Conservation (phyloP, 2,113 vertebrate genomes). For the Aegithalos caudatus region DNA sequence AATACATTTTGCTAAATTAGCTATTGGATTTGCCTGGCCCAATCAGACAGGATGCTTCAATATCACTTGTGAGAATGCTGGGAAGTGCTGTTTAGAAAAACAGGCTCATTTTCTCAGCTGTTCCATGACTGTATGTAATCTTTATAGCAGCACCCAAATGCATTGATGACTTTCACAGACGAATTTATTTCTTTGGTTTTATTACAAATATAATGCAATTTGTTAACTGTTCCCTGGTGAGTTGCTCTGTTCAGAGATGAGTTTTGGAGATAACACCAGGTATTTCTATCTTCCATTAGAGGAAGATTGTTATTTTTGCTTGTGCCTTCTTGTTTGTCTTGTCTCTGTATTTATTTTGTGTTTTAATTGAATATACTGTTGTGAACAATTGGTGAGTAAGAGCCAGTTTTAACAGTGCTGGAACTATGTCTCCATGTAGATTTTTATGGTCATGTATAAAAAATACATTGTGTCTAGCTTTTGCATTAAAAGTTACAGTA, state of each 20-base stretch:
- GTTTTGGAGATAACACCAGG: slow-evolving; percentile 1
- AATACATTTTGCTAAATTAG: neutral
- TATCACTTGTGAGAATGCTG: neutral
- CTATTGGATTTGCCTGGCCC: neutral
- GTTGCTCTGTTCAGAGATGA: neutral
- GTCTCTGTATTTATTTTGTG: neutral
- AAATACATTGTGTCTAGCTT: neutral
- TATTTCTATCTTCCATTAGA: neutral
- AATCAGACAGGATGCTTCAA: neutral
- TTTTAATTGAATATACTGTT: neutral
- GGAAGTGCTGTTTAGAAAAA: neutral
- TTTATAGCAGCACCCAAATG: neutral
- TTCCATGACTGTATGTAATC: neutral
- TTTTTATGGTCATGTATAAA: neutral
- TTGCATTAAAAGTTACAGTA: neutral
- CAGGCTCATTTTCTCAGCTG: neutral
- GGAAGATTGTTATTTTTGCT: neutral
- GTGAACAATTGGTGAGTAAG: neutral
- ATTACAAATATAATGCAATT: slow-evolving; percentile 3
- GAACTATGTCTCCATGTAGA: neutral
- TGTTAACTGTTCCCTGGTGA: neutral
- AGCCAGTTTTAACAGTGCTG: neutral
- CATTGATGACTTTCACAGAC: neutral
- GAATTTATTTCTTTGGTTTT: neutral
- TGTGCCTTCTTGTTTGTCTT: neutral